Base-by-base conservation (phyloP, 1,140 invertebrate genomes). In the Calliopsis andreniformis region DNA sequence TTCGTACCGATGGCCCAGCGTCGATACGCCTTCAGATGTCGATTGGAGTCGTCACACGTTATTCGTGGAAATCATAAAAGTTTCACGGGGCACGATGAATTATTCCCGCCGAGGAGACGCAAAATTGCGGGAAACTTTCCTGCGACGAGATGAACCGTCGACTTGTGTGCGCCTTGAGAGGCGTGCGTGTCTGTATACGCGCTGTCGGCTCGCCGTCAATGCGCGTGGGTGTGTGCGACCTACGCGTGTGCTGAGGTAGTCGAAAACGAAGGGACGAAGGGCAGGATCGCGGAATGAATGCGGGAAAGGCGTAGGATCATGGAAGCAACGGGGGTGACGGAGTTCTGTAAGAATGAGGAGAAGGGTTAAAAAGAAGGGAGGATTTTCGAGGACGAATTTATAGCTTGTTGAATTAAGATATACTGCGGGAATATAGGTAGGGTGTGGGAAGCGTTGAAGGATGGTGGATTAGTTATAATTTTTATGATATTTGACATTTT, bases 1-100 rank as follows among this genome's bases (percentile, higher is more conserved):
- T 0, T 28, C 14, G 3, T 16, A 7, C 23, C 25, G 18, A 4
- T 14, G 68, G 2, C 35, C 3, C 35, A 64, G 63, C 76, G 35
- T 67, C 68, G 73, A 67, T 84, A 39, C 10, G 45, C 55, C 78
- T 68, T 61, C 72, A 77, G 81, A 83, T 84, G 83, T 80, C 79
- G 80, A 81, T 84, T 73, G 83, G 61, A 61, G 75, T 82, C 82
- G 83, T 79, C 75, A 72, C 71, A 69, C 72, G 84, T 85, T 80
- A 78, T 78, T 76, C 80, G 78, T 78, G 78, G 77, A 79, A 83
- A 86, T 86, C 84, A 77, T 83, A 86, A 85, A 86, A 86, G 84
- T 86, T 86, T 80, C 78, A 80, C 80, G 83, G 80, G 56, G 78
- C 78, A 83, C 83, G 84, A 86, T 86, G 84, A 86, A 86, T 85